Evolutionary conservation across 1,140 invertebrate genomes (phyloP).

Genomic region (Bombyx mandarina): DNA sequence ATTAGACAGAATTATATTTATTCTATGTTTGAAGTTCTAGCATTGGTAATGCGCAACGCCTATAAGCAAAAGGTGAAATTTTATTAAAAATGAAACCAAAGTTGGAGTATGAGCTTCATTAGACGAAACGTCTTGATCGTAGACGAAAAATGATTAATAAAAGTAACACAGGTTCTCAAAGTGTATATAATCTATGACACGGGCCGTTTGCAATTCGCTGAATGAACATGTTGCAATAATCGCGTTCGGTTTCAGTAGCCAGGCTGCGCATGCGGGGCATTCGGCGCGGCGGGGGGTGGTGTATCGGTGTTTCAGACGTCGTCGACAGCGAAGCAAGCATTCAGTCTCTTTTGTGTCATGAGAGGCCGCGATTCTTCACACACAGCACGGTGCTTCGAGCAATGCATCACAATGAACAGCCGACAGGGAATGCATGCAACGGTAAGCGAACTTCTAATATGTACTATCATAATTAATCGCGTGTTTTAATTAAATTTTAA

Average conservation of each 20-base stretch:
- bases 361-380: constrained; percentile 65
- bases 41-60: no score
- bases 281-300: constrained; percentile 22
- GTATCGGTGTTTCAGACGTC: constrained; percentile 52
- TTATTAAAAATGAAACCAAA: no score
- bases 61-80: no score
- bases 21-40: no score
- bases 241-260: constrained; percentile 10
- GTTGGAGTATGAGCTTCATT: no score
- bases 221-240: no score
- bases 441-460: constrained; percentile 29
- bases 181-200: no score
- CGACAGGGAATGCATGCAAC: constrained; percentile 65
- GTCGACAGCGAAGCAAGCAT: constrained; percentile 20
- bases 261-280: constrained; percentile 44
- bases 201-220: no score
- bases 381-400: constrained; percentile 68
- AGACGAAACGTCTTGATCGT: no score
- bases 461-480: neutral
- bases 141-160: no score
- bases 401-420: constrained; percentile 69
- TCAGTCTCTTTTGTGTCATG: constrained; percentile 69
- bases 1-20: no score
- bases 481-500: neutral
- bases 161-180: no score